Conservation (phyloP, 1,140 invertebrate species). For the honey bee (Apis mellifera) region Amel_HAv3.1 CM009945.2:5934501-5935000, state of each 20-base stretch:
- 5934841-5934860: no score
- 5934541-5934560: slow-evolving; percentile 55
- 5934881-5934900: neutral
- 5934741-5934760: neutral
- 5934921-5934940: neutral
- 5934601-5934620: slow-evolving; percentile 11
- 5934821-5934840: neutral
- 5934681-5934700: slow-evolving; percentile 55
- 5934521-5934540: slow-evolving; percentile 21
- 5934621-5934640: slow-evolving; percentile 37
- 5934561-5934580: slow-evolving; percentile 50
- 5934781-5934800: neutral
- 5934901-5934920: no score
- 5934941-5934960: neutral
- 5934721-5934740: slow-evolving; percentile 21
- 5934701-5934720: slow-evolving; percentile 36
- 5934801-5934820: no score
- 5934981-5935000: neutral
- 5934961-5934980: no score
- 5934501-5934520: neutral
- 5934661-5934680: slow-evolving; percentile 57
- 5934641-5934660: slow-evolving; percentile 53
- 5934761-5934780: neutral
- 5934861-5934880: neutral
- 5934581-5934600: slow-evolving; percentile 36